phyloP scores from a whole-genome alignment of 2,113 vertebrate species.

The Hypocryptadius cinnamomeus region DNA sequence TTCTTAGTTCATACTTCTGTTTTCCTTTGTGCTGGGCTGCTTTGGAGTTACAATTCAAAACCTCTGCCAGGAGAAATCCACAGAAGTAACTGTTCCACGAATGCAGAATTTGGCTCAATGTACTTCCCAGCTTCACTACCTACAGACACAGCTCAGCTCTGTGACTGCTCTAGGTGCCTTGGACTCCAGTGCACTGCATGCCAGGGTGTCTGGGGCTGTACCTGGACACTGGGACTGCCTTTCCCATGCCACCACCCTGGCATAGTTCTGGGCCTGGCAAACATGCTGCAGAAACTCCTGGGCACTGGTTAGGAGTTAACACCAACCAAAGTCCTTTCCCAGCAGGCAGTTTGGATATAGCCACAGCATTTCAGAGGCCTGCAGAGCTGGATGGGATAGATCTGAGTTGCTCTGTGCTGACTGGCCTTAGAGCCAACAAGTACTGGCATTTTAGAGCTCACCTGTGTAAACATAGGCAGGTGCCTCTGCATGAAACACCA shows the following conservation, averaged over 20 bases:
- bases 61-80: neutral
- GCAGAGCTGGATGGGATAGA: neutral
- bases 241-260: neutral
- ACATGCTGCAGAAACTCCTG: neutral
- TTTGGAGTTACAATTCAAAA: neutral
- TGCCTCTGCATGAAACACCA: neutral
- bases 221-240: neutral
- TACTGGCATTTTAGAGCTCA: neutral
- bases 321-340: neutral
- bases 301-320: neutral
- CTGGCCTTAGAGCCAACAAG: neutral
- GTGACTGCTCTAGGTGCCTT: fast-evolving
- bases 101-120: neutral
- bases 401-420: neutral
- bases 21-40: neutral
- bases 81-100: neutral
- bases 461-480: neutral
- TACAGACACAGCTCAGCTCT: neutral
- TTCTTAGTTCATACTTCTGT: neutral
- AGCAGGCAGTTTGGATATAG: neutral
- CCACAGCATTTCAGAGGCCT: fast-evolving
- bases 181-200: too few species aligned
- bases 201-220: fast-evolving
- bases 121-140: neutral
- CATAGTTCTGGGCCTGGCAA: neutral